These are phyloP conservation scores for Ascidia mentula DNA, from an alignment of 23 tunicate genomes.

Conservation along the genomic window DNA sequence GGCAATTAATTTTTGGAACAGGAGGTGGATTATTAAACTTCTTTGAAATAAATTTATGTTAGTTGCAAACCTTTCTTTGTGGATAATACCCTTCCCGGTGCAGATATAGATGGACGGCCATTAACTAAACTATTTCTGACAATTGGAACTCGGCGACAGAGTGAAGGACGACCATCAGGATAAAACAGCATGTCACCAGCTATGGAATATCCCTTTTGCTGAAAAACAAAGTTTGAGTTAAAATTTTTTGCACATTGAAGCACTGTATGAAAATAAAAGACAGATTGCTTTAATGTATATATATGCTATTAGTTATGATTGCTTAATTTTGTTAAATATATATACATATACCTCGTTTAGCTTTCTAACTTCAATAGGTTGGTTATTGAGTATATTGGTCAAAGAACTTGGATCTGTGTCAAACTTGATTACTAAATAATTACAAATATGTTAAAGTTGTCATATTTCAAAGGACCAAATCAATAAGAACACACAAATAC, in stretches of 20 bases:
- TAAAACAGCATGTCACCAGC: constrained; percentile 37
- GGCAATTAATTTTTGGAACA: too few species aligned
- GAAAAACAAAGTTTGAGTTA: too few species aligned
- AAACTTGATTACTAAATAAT: background rate
- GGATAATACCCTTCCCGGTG: constrained; percentile 55
- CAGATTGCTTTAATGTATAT: too few species aligned
- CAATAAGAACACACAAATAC: too few species aligned
- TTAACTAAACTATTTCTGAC: background rate
- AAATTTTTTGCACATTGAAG: too few species aligned
- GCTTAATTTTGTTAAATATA: background rate
- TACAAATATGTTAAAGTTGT: background rate
- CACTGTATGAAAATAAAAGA: too few species aligned
- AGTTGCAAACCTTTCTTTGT: background rate
- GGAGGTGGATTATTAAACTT: too few species aligned
- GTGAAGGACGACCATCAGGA: constrained; percentile 77
- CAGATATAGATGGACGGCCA: constrained; percentile 30
- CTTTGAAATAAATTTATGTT: too few species aligned
- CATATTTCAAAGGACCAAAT: background rate
- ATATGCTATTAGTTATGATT: too few species aligned
- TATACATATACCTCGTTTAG: background rate
- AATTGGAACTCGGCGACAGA: constrained; percentile 68
- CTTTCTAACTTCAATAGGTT: background rate
- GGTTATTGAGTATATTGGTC: background rate
- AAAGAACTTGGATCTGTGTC: background rate
- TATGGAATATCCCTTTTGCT: too few species aligned